Base-by-base conservation (phyloP, 2,888 invertebrate genomes). In the Synergus laeviventris region DNA sequence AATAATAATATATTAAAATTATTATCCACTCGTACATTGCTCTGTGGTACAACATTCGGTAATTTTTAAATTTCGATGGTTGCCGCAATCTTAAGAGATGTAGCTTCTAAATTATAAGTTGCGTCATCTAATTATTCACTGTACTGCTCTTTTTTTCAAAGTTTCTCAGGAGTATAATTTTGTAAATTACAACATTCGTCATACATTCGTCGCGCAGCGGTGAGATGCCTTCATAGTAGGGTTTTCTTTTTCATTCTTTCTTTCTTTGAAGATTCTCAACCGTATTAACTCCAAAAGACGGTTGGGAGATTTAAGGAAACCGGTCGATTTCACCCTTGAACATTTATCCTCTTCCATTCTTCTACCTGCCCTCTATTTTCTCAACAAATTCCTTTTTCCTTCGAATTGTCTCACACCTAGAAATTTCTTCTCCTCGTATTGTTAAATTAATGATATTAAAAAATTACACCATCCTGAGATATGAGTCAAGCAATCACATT, bases 331-430 rank as follows among this genome's bases (percentile, higher is more conserved):
- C 49, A 66, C 21, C 24, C 49, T 49, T 49, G 66, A 8, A n/a
- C 70, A 49, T 70, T 70, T 49, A 70, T 70, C n/a, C 45, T 70
- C 49, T 31, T 70, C 49, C 4, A 49, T 70, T 70, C 45, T 70
- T 49, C 36, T 70, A 70, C 70, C 70, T 70, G 70, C 31, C 56
- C 21, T 70, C 31, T 70, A 49, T 70, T 49, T 70, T 70, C 31
- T n/a, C 49, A 49, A 49, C 49, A 49, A 70, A 49, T 70, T 18
- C 49, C n/a, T 49, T 49, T 18, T 49, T 11, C 45, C 16, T 12
- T 4, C 1, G n/a, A 45, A 31, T 66, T 45, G 2, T 24, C 61
- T 14, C 7, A 1, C 11, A 18, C 3, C 21, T 3, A 49, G 14
- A 49, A 5, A n/a, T n/a, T 49, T 49, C n/a, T 49, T 9, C 9